A percentile compares a stretch with the other conserved stretches of the same genome.
Conservation (phyloP, 1,140 invertebrate genomes). For the Lanistes nyassanus region DNA sequence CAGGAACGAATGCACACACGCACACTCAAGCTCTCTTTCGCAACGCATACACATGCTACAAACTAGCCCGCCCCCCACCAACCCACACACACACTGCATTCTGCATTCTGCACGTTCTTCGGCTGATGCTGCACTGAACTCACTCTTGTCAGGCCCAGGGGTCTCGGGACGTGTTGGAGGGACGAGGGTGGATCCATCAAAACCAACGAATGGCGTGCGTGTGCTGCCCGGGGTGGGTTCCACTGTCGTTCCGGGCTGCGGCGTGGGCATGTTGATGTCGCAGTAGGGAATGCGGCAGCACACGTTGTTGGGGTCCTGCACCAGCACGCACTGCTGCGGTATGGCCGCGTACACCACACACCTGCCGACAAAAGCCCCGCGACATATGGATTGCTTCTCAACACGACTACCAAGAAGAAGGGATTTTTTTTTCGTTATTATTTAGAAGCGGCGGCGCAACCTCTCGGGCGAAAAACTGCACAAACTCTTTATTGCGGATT, state of each 20-base stretch:
- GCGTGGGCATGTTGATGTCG: conserved; percentile 30
- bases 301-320: conserved; percentile 34
- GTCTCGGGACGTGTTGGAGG: neutral
- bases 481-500: no score
- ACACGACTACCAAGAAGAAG: no score
- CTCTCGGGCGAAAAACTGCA: no score
- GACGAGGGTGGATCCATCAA: conserved; percentile 10
- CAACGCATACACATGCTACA: neutral
- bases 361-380: neutral
- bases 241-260: conserved; percentile 19
- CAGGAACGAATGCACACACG: neutral
- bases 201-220: neutral
- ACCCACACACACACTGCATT: neutral
- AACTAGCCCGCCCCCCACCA: neutral
- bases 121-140: neutral
- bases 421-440: no score
- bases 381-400: no score
- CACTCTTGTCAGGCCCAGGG: neutral
- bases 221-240: conserved; percentile 7
- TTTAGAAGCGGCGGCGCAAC: no score
- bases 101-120: no score
- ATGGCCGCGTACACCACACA: conserved; percentile 12
- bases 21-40: neutral
- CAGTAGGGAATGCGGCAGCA: conserved; percentile 42
- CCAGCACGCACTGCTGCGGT: conserved; percentile 28